Conservation (phyloP, 2,113 vertebrate genomes). For the Sander lucioperca region DNA sequence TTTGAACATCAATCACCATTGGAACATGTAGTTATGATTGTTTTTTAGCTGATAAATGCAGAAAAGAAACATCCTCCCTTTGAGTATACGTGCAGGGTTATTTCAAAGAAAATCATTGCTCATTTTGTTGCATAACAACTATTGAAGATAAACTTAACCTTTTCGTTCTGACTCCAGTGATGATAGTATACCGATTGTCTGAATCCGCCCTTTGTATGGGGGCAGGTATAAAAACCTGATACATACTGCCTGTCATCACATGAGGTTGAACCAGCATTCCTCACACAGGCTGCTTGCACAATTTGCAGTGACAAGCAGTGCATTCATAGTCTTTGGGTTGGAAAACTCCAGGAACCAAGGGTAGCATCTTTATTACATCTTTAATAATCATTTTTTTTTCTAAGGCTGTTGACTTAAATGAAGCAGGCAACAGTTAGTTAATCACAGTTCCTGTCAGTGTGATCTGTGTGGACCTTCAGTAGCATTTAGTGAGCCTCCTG, state of each 20-base stretch:
- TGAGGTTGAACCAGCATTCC: slow-evolving; percentile 4
- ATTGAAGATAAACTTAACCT: background rate
- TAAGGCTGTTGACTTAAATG: background rate
- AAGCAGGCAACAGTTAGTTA: background rate
- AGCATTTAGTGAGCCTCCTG: background rate
- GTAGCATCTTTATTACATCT: background rate
- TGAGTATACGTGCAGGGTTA: background rate
- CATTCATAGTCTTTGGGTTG: background rate
- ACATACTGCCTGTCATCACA: slow-evolving; percentile 23
- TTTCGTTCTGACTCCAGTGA: background rate
- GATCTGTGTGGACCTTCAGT: background rate
- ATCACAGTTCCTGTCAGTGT: background rate
- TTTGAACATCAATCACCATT: background rate
- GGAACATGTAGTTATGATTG: background rate
- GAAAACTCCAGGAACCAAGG: background rate
- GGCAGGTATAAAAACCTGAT: slow-evolving; percentile 58
- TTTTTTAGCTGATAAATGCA: background rate
- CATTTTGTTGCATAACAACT: slow-evolving; percentile 11
- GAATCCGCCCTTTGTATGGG: slow-evolving; percentile 3
- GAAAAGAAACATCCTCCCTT: background rate
- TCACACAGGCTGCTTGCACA: slow-evolving; percentile 2
- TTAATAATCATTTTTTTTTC: too few species aligned
- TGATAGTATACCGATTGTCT: slow-evolving; percentile 23
- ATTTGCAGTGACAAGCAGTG: background rate
- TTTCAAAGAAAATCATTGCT: background rate